Conservation (phyloP, 2,888 invertebrate genomes). For the Steinernema carpocapsae region DNA sequence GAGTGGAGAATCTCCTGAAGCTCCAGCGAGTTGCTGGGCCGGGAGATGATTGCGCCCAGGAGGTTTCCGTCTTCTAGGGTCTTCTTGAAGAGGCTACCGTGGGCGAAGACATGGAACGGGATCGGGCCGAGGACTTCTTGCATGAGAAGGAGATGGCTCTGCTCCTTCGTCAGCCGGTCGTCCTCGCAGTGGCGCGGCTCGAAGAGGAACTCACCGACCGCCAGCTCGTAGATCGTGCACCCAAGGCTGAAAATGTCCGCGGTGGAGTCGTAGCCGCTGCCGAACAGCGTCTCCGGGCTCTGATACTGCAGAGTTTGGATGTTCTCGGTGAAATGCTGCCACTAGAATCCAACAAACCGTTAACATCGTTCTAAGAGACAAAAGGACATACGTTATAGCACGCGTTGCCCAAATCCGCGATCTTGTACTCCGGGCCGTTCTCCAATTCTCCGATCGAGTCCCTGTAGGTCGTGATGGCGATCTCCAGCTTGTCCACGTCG, state of each 20-base stretch:
- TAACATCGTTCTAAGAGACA: neutral
- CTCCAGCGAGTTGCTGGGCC: too few species aligned
- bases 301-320: conserved; percentile 97
- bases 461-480: neutral
- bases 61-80: too few species aligned
- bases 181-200: conserved; percentile 88
- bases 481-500: too few species aligned
- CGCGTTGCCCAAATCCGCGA: conserved; percentile 97
- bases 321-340: conserved; percentile 80
- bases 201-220: conserved; percentile 98
- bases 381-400: conserved; percentile 78
- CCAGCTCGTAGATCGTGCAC: conserved; percentile 96
- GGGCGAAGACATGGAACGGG: too few species aligned
- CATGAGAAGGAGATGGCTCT: neutral
- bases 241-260: conserved; percentile 99
- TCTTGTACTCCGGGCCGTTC: conserved; percentile 72
- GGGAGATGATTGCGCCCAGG: neutral
- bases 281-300: conserved; percentile 91
- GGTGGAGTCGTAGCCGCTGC: conserved; percentile 93
- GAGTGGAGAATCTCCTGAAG: neutral
- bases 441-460: neutral
- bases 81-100: too few species aligned
- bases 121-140: neutral
- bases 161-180: neutral
- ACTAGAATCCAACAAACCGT: neutral